phyloP scores from a whole-genome alignment of 2,113 vertebrate genomes.

The Prinia subflava region DNA sequence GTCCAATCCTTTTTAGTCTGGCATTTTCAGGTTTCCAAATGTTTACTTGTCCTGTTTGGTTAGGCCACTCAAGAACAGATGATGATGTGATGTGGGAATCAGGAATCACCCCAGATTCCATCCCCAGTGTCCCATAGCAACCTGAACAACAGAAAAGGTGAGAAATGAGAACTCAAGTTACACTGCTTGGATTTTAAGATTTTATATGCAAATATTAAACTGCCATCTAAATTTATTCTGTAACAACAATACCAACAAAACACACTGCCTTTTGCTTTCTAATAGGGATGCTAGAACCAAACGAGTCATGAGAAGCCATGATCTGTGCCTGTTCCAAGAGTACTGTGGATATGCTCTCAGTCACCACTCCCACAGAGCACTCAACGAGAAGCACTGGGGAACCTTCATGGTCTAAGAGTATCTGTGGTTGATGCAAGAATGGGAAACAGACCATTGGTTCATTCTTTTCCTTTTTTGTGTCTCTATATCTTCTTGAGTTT shows the following conservation, averaged over 20 bases:
- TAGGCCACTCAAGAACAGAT: slow-evolving; percentile 85
- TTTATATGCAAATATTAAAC: neutral
- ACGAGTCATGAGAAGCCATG: neutral
- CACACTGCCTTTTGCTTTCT: neutral
- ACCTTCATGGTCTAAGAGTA: neutral
- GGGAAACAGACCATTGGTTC: neutral
- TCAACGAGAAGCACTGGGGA: accelerated
- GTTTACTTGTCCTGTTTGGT: slow-evolving; percentile 69
- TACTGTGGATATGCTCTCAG: neutral
- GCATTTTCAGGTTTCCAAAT: slow-evolving; percentile 85
- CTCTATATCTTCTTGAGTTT: neutral
- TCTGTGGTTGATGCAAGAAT: neutral
- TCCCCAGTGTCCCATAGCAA: slow-evolving; percentile 93
- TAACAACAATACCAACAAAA: neutral
- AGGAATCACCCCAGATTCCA: slow-evolving; percentile 87
- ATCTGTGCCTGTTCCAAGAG: neutral
- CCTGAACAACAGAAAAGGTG: slow-evolving; percentile 70
- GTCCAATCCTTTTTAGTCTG: slow-evolving; percentile 82
- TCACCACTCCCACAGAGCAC: neutral
- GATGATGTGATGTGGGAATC: slow-evolving; percentile 87
- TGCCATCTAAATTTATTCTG: neutral
- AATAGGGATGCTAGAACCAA: neutral
- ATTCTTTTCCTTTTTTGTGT: neutral
- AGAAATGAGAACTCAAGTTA: neutral
- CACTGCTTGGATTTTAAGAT: neutral